Conservation (phyloP, 2,113 vertebrate species). For the Thermophis baileyi region DNA sequence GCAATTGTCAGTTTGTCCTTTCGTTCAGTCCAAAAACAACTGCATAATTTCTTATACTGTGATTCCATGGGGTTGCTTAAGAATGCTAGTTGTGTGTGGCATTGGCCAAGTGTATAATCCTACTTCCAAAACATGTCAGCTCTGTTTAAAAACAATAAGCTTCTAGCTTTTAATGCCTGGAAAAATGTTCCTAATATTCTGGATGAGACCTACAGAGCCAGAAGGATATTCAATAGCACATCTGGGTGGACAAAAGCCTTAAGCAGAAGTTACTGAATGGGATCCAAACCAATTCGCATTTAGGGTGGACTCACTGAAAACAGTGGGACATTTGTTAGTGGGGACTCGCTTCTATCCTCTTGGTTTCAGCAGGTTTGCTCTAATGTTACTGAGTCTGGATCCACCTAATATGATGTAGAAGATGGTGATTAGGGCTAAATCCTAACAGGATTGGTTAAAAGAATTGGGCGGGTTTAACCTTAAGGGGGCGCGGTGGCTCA, state of each 20-base stretch:
- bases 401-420: background rate
- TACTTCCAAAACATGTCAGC: background rate
- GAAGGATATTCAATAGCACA: background rate
- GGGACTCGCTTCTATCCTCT: background rate
- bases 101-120: background rate
- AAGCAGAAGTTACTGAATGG: background rate
- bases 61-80: background rate
- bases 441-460: background rate
- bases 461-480: background rate
- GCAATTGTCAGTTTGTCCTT: slow-evolving; percentile 43
- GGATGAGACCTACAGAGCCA: background rate
- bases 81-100: background rate
- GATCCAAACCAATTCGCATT: background rate
- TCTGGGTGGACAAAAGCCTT: background rate
- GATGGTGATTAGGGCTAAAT: background rate
- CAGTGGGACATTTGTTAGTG: background rate
- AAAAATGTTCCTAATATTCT: background rate
- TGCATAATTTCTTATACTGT: slow-evolving; percentile 40
- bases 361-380: background rate
- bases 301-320: background rate
- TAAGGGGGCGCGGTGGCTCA: too few relatives aligned
- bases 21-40: slow-evolving; percentile 42
- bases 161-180: background rate
- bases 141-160: background rate
- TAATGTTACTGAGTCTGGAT: background rate